Conservation (phyloP, 2,888 invertebrate genomes). For the Pycnomerus fuliginosus region DNA sequence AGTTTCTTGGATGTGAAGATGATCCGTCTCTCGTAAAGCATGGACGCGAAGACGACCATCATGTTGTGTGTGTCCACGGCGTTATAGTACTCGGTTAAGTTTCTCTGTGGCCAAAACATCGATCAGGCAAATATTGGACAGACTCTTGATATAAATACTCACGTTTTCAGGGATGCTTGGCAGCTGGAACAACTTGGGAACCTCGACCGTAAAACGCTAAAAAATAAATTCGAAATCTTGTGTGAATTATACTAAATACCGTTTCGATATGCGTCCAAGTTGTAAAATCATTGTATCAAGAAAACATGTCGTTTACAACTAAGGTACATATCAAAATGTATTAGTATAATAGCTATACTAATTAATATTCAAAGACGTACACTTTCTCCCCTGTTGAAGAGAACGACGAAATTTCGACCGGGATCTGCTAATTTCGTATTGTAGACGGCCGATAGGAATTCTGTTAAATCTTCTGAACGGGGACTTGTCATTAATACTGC, state of each 20-base stretch:
- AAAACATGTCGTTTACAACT: no score
- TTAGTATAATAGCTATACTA: no score
- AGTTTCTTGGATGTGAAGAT: constrained; percentile 89
- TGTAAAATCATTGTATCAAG: no score
- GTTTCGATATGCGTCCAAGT: no score
- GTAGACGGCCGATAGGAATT: constrained; percentile 68
- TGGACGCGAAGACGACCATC: constrained; percentile 93
- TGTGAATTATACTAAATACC: constrained; percentile 1
- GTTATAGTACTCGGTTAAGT: constrained; percentile 95
- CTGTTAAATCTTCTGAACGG: constrained; percentile 58
- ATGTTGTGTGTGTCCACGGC: constrained; percentile 94
- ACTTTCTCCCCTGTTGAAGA: constrained; percentile 60
- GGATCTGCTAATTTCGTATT: constrained; percentile 68
- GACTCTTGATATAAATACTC: constrained; percentile 51
- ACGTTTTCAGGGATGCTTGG: constrained; percentile 97
- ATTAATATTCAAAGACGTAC: no score
- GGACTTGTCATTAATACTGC: constrained; percentile 70
- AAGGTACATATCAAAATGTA: no score
- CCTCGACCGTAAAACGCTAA: constrained; percentile 76
- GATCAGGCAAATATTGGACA: background rate
- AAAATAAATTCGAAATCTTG: constrained; percentile 43
- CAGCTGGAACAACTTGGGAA: constrained; percentile 78
- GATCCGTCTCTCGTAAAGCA: constrained; percentile 91
- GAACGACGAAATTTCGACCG: constrained; percentile 63
- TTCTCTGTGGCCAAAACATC: constrained; percentile 64